phyloP scores from a whole-genome alignment of 2,888 invertebrate species.

The Athrips mouffetella region DNA sequence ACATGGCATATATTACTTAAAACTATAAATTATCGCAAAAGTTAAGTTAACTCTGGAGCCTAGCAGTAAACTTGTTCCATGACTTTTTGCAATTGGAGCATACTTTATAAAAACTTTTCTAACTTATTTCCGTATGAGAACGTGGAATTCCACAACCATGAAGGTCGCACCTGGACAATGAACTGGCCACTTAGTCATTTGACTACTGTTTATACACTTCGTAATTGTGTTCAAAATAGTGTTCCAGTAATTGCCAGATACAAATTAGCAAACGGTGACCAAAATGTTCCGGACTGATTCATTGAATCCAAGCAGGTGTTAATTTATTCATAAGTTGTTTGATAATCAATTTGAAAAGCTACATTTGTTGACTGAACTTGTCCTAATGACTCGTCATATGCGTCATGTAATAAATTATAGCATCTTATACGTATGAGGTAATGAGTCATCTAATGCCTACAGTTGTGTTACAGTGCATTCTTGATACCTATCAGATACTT shows the following conservation, averaged over 20 bases:
- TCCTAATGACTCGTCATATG: neutral
- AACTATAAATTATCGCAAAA: too few species aligned
- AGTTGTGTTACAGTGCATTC: too few species aligned
- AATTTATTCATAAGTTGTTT: neutral
- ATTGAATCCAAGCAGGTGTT: neutral
- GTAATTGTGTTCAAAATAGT: neutral
- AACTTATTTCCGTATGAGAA: neutral
- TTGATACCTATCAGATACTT: too few species aligned
- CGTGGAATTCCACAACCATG: neutral
- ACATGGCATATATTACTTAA: too few species aligned
- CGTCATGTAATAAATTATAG: neutral
- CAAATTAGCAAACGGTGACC: too few species aligned
- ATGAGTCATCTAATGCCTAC: conserved; percentile 1
- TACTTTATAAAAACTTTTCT: neutral
- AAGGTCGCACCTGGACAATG: neutral
- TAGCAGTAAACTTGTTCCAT: too few species aligned
- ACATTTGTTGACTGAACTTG: neutral
- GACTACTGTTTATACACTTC: neutral
- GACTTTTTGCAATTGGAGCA: too few species aligned
- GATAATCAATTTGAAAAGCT: neutral
- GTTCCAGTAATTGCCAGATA: too few species aligned
- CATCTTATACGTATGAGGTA: neutral
- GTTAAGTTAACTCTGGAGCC: too few species aligned
- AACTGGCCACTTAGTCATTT: neutral
- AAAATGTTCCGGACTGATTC: too few species aligned